Evolutionary conservation across 2,888 invertebrate species (phyloP), one percentile per base, ranked within the genome.

Genomic region (Odontocolon sp.): DNA sequence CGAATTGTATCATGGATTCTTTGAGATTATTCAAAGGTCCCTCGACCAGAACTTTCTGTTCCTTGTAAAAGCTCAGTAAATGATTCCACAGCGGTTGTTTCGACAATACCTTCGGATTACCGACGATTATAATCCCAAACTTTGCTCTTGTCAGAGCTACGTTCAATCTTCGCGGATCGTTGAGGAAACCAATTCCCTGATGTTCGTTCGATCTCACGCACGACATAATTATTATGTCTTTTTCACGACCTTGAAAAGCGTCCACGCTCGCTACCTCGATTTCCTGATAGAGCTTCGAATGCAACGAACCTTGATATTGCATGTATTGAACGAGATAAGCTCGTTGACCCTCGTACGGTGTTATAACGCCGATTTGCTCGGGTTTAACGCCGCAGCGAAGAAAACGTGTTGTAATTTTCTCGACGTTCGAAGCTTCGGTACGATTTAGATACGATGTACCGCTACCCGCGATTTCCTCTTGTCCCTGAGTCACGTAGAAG

Each of bases 261-360:
- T 99, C 99, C 2, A 99, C 99, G 91, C 98, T 99, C 5, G 99
- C 99, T 0, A 99, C 99, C 91, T 99, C 99, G 67, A 99, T 98
- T 89, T 99, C 99, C 91, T 98, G 96, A 89, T 99, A 99, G 0
- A 99, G 92, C 88, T 99, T 99, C 36, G 98, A 96, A 89, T 99
- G 98, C 67, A 99, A 92, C 8, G 98, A 96, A 8, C 99, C 99
- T 89, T 98, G 99, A 89, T 98, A 98, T 91, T 99, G 99, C 99
- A 99, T 99, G 89, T 99, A 98, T 88, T 99, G 99, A 0, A 97
- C 99, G 78, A 99, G 92, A 89, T 98, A 99, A 0, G 99, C 98
- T 8, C 99, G 92, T 90, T 99, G 99, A 0, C 99, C 99, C 90
- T 99, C 99, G 86, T 99, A 99, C 0, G 99, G 99, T 0, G 99